Conservation (phyloP, 53 echinoderm and acorn worm species). For the Paelopatides confundens region DNA sequence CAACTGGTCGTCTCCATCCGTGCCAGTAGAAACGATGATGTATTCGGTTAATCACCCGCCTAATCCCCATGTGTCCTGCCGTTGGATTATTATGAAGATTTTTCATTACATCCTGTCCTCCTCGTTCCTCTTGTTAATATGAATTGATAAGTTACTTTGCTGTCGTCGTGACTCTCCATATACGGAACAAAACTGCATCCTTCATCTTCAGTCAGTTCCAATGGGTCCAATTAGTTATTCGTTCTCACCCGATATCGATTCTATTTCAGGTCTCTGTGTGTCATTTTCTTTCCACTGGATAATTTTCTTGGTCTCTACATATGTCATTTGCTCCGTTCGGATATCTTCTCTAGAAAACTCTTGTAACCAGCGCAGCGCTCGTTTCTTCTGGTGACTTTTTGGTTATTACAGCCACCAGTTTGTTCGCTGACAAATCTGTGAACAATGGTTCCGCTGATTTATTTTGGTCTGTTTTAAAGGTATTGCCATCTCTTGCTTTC, state of each 20-base stretch:
- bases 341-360: constrained; percentile 41
- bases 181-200: neutral
- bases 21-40: neutral
- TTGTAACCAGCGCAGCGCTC: no score
- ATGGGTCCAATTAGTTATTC: neutral
- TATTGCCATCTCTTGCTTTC: no score
- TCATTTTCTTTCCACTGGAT: neutral
- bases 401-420: no score
- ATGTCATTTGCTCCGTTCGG: neutral
- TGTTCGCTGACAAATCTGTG: no score
- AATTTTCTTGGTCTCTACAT: neutral
- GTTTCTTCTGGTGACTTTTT: no score
- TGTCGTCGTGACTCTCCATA: neutral
- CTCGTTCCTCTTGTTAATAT: neutral
- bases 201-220: neutral
- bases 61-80: constrained; percentile 15
- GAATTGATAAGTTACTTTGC: neutral
- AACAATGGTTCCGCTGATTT: no score
- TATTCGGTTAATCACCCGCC: neutral
- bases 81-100: constrained; percentile 6
- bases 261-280: neutral
- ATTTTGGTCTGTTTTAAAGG: neutral
- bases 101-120: neutral
- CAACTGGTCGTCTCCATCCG: no score
- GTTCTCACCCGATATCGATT: neutral